phyloP scores from a whole-genome alignment of 2,113 vertebrate genomes.

The Equus quagga region DNA sequence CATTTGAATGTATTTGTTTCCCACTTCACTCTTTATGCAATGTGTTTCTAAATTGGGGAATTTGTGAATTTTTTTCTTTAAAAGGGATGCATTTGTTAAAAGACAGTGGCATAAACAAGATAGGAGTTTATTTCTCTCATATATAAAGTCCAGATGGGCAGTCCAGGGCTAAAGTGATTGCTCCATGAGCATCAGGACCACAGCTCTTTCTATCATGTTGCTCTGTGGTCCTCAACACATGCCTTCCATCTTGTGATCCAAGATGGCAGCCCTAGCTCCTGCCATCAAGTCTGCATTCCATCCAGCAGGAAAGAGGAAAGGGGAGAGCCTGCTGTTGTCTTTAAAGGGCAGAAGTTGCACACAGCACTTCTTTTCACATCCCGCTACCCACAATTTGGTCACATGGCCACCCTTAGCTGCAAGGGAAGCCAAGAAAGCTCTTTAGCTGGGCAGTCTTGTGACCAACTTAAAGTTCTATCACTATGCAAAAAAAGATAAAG shows the following conservation, averaged over 20 bases:
- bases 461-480: neutral
- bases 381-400: neutral
- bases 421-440: neutral
- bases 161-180: neutral
- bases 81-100: slow-evolving; percentile 5
- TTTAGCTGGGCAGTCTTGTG: neutral
- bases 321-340: neutral
- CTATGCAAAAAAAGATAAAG: neutral
- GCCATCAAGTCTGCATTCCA: neutral
- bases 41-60: neutral
- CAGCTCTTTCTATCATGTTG: neutral
- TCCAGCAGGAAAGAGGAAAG: neutral
- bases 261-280: neutral
- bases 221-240: neutral
- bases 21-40: neutral
- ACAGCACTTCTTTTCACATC: neutral
- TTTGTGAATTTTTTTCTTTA: neutral
- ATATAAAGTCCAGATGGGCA: neutral
- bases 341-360: neutral
- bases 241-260: neutral
- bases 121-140: neutral
- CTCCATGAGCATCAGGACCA: neutral
- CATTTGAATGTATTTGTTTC: neutral
- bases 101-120: neutral
- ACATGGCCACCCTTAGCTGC: neutral